Evolutionary conservation across 1,140 invertebrate species (phyloP), one percentile per base, ranked within the genome.

Genomic region (Heliothis subflexa): DNA sequence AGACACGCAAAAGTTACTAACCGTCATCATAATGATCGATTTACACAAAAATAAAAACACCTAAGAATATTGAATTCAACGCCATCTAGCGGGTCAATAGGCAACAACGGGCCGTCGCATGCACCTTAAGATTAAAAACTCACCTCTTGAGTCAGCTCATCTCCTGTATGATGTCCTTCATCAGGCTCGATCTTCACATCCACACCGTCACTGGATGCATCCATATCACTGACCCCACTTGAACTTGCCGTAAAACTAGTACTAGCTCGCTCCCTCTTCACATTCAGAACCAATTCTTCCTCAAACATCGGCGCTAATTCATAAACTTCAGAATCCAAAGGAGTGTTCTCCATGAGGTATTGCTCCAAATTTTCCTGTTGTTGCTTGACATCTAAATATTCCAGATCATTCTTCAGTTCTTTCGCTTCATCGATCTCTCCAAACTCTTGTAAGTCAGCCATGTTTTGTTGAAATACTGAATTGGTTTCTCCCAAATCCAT

Each of bases 81-180:
- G 21, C 21, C 21, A 25, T 25, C 21, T 25, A 25, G 21, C 21
- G 21, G 21, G 21, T 0, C 21, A 25, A 25, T 25, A 2, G 21
- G 21, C 2, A 21, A 21, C 54, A 55, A 55, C 54, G 4, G 14
- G 5, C 14, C 1, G 12, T 12, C 49, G 14, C 14, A 13, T 50
- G 49, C 49, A 45, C 3, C n/a, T n/a, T 47, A 21, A 13, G 40
- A 21, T 47, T 21, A n/a, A 45, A 47, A n/a, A 61, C 93, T 91
- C 79, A 95, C 94, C 93, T 95, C 94, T 84, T 94, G 94, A 0
- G 94, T 95, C 54, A 95, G 84, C 78, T 95, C 92, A 52, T 94
- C 93, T 0, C 94, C 93, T 28, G 88, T 92, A 74, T 92, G 93
- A 71, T 93, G 88, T 0, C 93, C 93, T 47, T 95, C 94, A 78